These are phyloP conservation scores for Passer domesticus DNA, from an alignment of 2,113 vertebrate species.

Conservation along the genomic window DNA sequence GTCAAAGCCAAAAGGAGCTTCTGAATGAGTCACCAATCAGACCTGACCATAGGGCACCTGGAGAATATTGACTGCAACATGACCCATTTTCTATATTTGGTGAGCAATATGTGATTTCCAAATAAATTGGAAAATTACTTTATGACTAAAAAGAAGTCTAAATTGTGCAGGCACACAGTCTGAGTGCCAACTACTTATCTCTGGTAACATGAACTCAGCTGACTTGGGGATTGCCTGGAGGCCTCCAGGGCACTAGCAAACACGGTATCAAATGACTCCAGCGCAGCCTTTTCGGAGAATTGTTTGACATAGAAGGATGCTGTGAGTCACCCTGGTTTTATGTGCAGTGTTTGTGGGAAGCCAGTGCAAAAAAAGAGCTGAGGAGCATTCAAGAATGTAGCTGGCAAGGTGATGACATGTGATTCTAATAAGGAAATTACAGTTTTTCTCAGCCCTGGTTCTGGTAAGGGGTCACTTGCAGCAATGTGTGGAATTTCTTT, in stretches of 20 bases:
- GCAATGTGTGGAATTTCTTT: constrained; percentile 17
- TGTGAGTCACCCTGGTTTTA: constrained; percentile 17
- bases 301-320: background rate
- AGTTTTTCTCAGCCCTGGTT: constrained; percentile 6
- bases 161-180: background rate
- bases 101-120: background rate
- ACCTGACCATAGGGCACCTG: background rate
- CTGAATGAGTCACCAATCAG: background rate
- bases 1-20: background rate
- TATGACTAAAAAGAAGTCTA: background rate
- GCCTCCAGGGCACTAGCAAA: background rate
- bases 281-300: background rate
- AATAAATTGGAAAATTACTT: background rate
- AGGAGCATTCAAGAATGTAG: background rate
- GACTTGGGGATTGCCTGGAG: background rate
- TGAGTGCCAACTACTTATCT: background rate
- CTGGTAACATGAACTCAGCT: background rate
- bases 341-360: background rate
- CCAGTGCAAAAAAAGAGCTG: background rate
- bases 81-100: background rate
- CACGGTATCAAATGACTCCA: background rate
- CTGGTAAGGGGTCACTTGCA: constrained; percentile 5
- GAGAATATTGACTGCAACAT: background rate
- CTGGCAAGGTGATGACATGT: constrained; percentile 37
- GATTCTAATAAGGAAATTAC: constrained; percentile 25